A percentile compares a stretch with the other conserved stretches of the same genome.
Evolutionary conservation across 1,140 invertebrate species (phyloP).

Genomic region (Geopemphigus sp.): DNA sequence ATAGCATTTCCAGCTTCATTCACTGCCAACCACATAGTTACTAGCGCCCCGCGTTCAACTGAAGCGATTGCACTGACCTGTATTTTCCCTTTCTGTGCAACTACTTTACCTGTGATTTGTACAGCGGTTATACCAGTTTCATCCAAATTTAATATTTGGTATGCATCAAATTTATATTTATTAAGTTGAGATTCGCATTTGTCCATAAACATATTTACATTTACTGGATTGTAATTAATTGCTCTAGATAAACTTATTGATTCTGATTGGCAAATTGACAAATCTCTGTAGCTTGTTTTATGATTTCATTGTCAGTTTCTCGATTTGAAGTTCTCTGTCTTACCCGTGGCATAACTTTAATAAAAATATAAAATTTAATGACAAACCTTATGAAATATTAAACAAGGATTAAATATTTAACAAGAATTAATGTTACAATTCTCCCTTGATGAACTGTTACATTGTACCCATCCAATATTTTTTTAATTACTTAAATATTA

Average conservation of each 20-base stretch:
- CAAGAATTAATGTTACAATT: too few species aligned
- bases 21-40: too few species aligned
- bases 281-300: not conserved
- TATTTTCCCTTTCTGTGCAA: not conserved
- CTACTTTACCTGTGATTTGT: not conserved
- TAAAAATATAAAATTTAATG: not conserved
- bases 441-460: too few species aligned
- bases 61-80: not conserved
- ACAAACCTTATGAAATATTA: not conserved
- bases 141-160: not conserved
- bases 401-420: not conserved
- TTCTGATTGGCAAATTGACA: not conserved
- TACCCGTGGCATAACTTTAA: not conserved
- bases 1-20: too few species aligned
- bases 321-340: not conserved
- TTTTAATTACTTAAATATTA: too few species aligned
- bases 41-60: slow-evolving; percentile 40
- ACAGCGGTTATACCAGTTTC: not conserved
- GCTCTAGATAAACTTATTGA: not conserved
- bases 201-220: not conserved
- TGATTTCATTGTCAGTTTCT: not conserved
- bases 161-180: not conserved
- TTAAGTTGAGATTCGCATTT: not conserved
- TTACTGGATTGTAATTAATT: not conserved
- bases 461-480: too few species aligned